Evolutionary conservation across 2,113 vertebrate genomes (phyloP).

Genomic region (Siniperca chuatsi): DNA sequence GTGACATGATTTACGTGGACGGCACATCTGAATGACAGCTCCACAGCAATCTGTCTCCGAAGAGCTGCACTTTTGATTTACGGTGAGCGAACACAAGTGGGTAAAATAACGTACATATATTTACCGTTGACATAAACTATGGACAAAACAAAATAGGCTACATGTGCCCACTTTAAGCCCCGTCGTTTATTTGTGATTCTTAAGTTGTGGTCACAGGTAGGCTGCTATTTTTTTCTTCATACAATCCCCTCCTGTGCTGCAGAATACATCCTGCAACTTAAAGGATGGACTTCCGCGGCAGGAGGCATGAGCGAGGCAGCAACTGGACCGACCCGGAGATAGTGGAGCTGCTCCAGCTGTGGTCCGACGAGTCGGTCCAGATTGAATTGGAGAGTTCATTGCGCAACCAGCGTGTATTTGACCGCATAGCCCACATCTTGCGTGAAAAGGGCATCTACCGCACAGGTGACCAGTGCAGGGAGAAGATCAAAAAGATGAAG

Average conservation of each 20-base stretch:
- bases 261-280: slow-evolving; percentile 19
- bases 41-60: slow-evolving; percentile 8
- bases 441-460: slow-evolving; percentile 89
- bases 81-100: slow-evolving; percentile 44
- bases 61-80: slow-evolving; percentile 45
- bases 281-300: slow-evolving; percentile 89
- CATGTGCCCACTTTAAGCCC: neutral
- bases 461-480: slow-evolving; percentile 89
- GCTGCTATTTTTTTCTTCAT: neutral
- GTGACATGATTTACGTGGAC: slow-evolving; percentile 33
- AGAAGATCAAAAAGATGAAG: slow-evolving; percentile 97
- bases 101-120: neutral
- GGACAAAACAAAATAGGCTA: neutral
- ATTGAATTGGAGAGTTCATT: slow-evolving; percentile 90
- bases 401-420: slow-evolving; percentile 92
- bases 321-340: slow-evolving; percentile 94
- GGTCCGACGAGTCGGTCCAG: slow-evolving; percentile 90
- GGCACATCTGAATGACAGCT: slow-evolving; percentile 29
- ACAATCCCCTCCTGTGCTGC: slow-evolving; percentile 4
- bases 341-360: slow-evolving; percentile 91
- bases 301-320: slow-evolving; percentile 90
- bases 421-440: slow-evolving; percentile 89
- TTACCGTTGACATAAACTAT: neutral
- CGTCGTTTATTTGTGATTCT: neutral
- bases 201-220: slow-evolving; percentile 16